Conservation (phyloP, 1,140 invertebrate species). For the Lepidotrigona ventralis region DNA sequence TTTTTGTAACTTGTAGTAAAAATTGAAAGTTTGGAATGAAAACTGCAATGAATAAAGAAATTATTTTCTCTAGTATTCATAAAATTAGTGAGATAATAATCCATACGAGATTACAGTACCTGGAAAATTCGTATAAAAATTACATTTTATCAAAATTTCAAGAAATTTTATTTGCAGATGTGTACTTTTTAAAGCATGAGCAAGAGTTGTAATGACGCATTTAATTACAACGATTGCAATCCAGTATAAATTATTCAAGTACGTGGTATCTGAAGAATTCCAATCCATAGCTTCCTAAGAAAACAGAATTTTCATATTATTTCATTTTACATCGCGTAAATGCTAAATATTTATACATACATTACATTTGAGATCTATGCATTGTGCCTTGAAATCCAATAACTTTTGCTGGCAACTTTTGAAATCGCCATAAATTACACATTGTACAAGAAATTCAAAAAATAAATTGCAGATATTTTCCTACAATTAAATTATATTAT, state of each 20-base stretch:
- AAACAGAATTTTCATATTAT: conserved; percentile 42
- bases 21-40: conserved; percentile 79
- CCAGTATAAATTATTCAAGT: conserved; percentile 78
- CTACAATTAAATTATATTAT: conserved; percentile 31
- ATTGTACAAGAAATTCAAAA: conserved; percentile 75
- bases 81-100: background rate
- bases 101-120: conserved; percentile 69
- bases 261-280: conserved; percentile 66
- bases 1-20: conserved; percentile 80
- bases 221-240: conserved; percentile 80
- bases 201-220: conserved; percentile 80
- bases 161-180: conserved; percentile 82
- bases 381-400: conserved; percentile 67
- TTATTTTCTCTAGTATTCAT: conserved; percentile 25
- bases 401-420: conserved; percentile 66
- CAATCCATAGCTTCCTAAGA: conserved; percentile 73
- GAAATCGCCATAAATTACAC: conserved; percentile 70
- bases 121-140: conserved; percentile 81
- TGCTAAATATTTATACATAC: conserved; percentile 65
- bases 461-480: conserved; percentile 26
- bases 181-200: conserved; percentile 80
- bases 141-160: conserved; percentile 76
- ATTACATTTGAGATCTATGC: conserved; percentile 66
- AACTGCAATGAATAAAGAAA: conserved; percentile 69
- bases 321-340: conserved; percentile 56